These are phyloP conservation scores for Orientallactaga sibirica DNA, from an alignment of 2,797 vertebrate species.

Conservation along the genomic window DNA sequence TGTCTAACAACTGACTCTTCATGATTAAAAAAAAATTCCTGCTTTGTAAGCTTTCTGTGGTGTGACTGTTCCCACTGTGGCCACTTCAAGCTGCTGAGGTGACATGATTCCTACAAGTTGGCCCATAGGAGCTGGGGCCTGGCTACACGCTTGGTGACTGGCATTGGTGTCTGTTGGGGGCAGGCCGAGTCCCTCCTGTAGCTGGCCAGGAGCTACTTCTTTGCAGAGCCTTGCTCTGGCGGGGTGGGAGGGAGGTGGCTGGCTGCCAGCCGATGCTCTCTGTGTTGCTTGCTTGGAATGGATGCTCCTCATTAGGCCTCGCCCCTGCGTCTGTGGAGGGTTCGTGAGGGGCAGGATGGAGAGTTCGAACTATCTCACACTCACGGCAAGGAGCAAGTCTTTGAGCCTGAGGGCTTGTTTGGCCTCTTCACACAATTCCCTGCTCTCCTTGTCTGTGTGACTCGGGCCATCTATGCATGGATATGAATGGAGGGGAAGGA, in stretches of 20 bases:
- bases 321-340: background rate
- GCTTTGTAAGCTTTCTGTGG: background rate
- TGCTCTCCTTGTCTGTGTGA: no score
- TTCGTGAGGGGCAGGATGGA: background rate
- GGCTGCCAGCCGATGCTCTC: background rate
- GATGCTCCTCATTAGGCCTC: constrained; percentile 46
- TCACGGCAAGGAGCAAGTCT: no score
- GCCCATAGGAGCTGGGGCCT: background rate
- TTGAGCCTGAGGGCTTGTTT: no score
- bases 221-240: background rate
- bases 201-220: background rate
- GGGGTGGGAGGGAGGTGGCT: background rate
- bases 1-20: background rate
- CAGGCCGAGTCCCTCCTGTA: background rate
- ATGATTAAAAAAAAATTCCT: background rate
- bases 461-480: no score
- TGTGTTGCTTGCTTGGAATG: background rate
- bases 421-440: no score
- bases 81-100: background rate
- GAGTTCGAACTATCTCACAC: background rate
- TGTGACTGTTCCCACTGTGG: background rate
- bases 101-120: fast-evolving
- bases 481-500: no score
- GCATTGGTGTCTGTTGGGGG: background rate
- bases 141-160: background rate